A percentile compares a stretch with the other conserved stretches of the same genome.
Evolutionary conservation across 2,113 vertebrate species (phyloP).

Genomic region (Cygnus atratus): DNA sequence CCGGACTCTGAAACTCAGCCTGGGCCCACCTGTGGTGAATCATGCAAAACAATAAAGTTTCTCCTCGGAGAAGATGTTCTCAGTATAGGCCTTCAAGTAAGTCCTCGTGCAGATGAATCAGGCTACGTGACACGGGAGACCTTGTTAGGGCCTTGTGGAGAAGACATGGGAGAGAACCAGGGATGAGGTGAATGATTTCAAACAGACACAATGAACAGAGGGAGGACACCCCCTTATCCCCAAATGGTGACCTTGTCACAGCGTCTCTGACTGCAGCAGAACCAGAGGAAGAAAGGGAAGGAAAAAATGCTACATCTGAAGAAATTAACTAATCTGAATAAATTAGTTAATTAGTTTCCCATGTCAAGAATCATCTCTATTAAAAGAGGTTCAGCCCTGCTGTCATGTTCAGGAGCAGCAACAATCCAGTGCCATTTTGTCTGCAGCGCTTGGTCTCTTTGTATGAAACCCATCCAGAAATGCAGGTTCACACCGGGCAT

Average conservation of each 20-base stretch:
- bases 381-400: not conserved
- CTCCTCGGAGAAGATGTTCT: not conserved
- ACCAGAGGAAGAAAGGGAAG: not conserved
- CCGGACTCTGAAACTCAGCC: not conserved
- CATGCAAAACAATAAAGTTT: not conserved
- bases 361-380: accelerated
- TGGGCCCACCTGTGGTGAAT: not conserved
- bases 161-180: not conserved
- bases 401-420: not conserved
- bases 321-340: not conserved
- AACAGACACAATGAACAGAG: not conserved
- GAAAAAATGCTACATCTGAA: not conserved
- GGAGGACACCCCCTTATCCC: not conserved
- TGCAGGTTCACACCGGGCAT: not conserved
- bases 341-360: not conserved
- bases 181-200: not conserved
- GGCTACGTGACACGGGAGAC: not conserved
- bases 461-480: not conserved
- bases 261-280: not conserved
- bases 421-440: not conserved
- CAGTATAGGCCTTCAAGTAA: not conserved
- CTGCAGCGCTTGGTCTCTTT: not conserved
- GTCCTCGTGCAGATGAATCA: not conserved
- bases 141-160: not conserved
- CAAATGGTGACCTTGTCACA: accelerated